A percentile compares a stretch with the other conserved stretches of the same genome.
These are phyloP conservation scores for Hippasteria phrygiana DNA, from an alignment of 53 echinoderm and acorn worm genomes.

Conservation along the genomic window DNA sequence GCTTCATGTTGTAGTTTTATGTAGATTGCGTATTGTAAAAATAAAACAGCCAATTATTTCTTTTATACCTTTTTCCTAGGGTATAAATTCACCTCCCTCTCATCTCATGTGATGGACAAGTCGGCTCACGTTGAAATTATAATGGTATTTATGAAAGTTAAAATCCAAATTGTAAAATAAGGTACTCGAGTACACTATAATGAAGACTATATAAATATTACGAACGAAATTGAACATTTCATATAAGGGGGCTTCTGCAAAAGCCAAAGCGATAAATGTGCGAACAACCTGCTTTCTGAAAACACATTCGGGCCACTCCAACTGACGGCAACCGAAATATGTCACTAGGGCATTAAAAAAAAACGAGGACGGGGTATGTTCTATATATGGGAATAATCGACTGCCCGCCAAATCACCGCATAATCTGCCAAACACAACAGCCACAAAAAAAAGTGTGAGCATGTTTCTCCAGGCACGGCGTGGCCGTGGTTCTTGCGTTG, in stretches of 20 bases:
- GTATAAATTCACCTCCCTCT: too few relatives aligned
- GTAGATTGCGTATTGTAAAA: too few relatives aligned
- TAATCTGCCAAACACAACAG: neutral
- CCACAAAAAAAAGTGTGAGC: neutral
- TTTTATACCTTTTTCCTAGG: too few relatives aligned
- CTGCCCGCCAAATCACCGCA: neutral
- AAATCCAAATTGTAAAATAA: neutral
- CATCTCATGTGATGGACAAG: too few relatives aligned
- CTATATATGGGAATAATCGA: neutral
- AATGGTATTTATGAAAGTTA: neutral
- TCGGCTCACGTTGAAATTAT: too few relatives aligned
- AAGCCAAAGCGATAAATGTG: too few relatives aligned
- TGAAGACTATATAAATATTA: neutral
- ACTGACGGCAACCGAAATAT: neutral
- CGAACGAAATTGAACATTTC: neutral
- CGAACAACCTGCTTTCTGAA: too few relatives aligned
- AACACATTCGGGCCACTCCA: neutral
- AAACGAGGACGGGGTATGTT: neutral
- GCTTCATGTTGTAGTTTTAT: too few relatives aligned
- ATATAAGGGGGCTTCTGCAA: too few relatives aligned
- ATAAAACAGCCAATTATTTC: too few relatives aligned
- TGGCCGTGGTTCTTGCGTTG: neutral
- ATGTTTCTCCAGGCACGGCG: neutral
- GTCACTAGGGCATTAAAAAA: neutral
- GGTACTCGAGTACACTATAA: neutral